Evolutionary conservation across 2,113 vertebrate genomes (phyloP), one percentile per base, ranked within the genome.

Genomic region (Macaca nemestrina): DNA sequence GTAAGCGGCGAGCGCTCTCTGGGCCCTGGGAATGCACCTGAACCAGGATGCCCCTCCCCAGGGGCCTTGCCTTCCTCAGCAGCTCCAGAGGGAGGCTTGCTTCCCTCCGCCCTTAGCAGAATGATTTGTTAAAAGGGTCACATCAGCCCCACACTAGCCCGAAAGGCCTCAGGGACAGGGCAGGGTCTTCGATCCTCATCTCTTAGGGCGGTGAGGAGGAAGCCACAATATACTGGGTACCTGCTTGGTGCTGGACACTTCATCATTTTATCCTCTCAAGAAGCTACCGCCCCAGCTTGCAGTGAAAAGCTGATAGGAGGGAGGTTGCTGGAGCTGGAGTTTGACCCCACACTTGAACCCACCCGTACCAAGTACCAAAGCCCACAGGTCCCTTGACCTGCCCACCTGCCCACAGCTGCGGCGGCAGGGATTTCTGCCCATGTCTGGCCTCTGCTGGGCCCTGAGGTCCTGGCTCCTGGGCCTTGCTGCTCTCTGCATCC

Each of bases 391-490:
- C 43, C 32, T 87, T 45, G 20, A 43, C 8, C 8, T 16, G 23
- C 50, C 13, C 30, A 6, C 8, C 8, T 52, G 52, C 55, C 79
- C 55, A 25, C 35, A 48, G 45, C 48, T 32, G n/a, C 64, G 6
- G 45, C 12, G 20, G 61, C 55, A 3, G 10, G 0, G 4, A 1
- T n/a, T 25, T 72, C 55, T 45, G 9, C 11, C 45, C 8, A 0
- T 0, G 0, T 43, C 35, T 30, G 72, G 81, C 86, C 40, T 61
- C 43, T 22, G 1, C 22, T 25, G 43, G 38, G 35, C 30, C 85
- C 75, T 57, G 8, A 1, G 23, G 27, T 14, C 55, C 35, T 80
- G 30, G 25, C 43, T 50, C 5, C 7, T 50, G 11, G 40, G 32
- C 72, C 72, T 75, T 6, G 18, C 43, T 0, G 0, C 48, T 79